Percentiles rank a stretch among this genome's conserved stretches.
phyloP scores from a whole-genome alignment of 2,888 invertebrate species.

The Sesamia inferens region DNA sequence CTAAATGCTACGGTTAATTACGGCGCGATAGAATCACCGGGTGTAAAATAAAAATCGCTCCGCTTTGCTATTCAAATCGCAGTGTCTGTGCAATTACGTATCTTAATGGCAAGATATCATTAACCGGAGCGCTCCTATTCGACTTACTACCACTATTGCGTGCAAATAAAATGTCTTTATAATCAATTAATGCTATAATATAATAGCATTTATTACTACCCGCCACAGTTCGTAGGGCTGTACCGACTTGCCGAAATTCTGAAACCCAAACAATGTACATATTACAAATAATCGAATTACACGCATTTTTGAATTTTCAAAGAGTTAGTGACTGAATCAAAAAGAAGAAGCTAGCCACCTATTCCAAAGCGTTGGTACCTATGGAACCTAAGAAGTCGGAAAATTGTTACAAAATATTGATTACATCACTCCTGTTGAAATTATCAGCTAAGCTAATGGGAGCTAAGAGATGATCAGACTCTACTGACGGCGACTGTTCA shows the following conservation, averaged over 20 bases:
- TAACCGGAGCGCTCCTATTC: slow-evolving; percentile 55
- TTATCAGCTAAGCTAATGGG: too few species aligned
- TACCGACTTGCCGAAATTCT: neutral
- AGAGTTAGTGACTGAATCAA: too few species aligned
- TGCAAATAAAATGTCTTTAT: slow-evolving; percentile 68
- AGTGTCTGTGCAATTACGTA: slow-evolving; percentile 79
- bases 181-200: slow-evolving; percentile 64
- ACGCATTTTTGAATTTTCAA: too few species aligned
- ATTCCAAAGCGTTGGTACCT: too few species aligned
- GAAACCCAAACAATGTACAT: too few species aligned
- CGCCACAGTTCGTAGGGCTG: slow-evolving; percentile 47
- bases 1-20: slow-evolving; percentile 87
- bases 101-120: slow-evolving; percentile 68
- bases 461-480: too few species aligned
- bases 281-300: too few species aligned
- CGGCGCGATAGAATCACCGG: slow-evolving; percentile 80
- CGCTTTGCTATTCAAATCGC: slow-evolving; percentile 85
- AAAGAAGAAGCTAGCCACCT: too few species aligned
- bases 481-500: too few species aligned
- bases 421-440: too few species aligned
- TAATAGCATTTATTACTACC: slow-evolving; percentile 52
- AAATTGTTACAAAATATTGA: too few species aligned
- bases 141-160: slow-evolving; percentile 55
- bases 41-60: slow-evolving; percentile 84
- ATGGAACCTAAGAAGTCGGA: too few species aligned